Evolutionary conservation across 2,888 invertebrate genomes (phyloP).

Genomic region (Andrena bicolor): DNA sequence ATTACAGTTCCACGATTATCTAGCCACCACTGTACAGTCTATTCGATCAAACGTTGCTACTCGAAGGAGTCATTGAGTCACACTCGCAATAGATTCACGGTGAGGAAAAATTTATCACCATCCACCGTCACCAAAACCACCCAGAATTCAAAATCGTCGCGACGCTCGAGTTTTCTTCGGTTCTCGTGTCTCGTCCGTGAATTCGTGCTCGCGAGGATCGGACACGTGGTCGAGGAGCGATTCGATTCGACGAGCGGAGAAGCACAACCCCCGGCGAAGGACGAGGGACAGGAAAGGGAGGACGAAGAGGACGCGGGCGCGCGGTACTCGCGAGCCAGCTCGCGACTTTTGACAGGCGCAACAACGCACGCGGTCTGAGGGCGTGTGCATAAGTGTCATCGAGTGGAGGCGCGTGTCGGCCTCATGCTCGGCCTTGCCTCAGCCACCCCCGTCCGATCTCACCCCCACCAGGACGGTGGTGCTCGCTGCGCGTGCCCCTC

Average conservation of each 20-base stretch:
- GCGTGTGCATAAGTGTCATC: constrained; percentile 79
- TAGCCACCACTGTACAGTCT: background rate
- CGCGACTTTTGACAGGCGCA: constrained; percentile 61
- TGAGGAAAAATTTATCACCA: background rate
- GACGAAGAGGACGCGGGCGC: constrained; percentile 30
- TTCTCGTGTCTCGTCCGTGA: background rate
- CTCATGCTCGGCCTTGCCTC: constrained; percentile 75
- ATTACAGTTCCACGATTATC: background rate
- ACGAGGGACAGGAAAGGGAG: constrained; percentile 27
- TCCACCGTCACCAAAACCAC: constrained; percentile 7
- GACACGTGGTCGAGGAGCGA: constrained; percentile 19
- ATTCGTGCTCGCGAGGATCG: background rate
- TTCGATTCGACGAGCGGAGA: background rate
- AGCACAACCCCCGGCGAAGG: background rate
- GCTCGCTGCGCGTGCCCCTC: constrained; percentile 64
- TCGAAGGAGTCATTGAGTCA: background rate
- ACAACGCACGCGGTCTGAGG: constrained; percentile 67
- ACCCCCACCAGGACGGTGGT: constrained; percentile 61
- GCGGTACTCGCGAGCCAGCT: constrained; percentile 7
- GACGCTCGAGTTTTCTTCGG: background rate
- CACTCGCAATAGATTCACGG: background rate
- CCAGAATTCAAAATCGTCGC: background rate
- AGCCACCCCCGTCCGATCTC: constrained; percentile 67
- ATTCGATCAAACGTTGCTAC: background rate
- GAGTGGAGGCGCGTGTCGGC: constrained; percentile 79